A percentile compares a stretch with the other conserved stretches of the same genome.
Evolutionary conservation across 2,113 vertebrate species (phyloP).

Genomic region (Rhinichthys klamathensis): DNA sequence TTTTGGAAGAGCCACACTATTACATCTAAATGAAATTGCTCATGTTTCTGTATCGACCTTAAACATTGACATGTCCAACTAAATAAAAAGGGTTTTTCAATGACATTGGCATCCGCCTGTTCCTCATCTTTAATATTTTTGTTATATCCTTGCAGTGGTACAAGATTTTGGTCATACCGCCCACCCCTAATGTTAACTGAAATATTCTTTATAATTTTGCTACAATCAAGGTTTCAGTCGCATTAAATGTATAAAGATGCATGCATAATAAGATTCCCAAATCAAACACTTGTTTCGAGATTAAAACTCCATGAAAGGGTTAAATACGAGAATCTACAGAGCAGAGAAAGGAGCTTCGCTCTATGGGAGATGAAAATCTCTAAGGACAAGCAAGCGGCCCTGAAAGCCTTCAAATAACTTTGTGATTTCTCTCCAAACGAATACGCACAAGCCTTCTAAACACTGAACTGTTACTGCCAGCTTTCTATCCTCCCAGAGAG

Average conservation of each 20-base stretch:
- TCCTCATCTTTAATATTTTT: neutral
- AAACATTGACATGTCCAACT: neutral
- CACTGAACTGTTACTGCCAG: conserved; percentile 19
- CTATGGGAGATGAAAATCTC: conserved; percentile 16
- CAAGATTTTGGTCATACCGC: neutral
- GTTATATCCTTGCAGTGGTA: neutral
- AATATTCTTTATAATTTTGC: neutral
- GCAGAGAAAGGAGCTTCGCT: conserved; percentile 10
- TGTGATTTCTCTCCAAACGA: conserved; percentile 20
- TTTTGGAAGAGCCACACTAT: neutral
- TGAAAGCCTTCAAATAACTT: conserved; percentile 39
- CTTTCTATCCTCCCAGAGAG: conserved; percentile 32
- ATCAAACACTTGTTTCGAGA: neutral
- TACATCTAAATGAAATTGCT: neutral
- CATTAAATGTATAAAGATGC: neutral
- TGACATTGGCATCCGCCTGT: neutral
- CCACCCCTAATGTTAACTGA: neutral
- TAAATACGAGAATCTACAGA: neutral
- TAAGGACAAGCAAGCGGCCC: conserved; percentile 43
- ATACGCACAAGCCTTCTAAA: conserved; percentile 22
- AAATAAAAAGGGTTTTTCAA: neutral
- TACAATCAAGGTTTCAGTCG: neutral
- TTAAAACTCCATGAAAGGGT: neutral
- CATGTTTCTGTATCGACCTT: neutral
- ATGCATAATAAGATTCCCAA: neutral